Base-by-base conservation (phyloP, 1,140 invertebrate species). In the Drosophila nebulosa region DNA sequence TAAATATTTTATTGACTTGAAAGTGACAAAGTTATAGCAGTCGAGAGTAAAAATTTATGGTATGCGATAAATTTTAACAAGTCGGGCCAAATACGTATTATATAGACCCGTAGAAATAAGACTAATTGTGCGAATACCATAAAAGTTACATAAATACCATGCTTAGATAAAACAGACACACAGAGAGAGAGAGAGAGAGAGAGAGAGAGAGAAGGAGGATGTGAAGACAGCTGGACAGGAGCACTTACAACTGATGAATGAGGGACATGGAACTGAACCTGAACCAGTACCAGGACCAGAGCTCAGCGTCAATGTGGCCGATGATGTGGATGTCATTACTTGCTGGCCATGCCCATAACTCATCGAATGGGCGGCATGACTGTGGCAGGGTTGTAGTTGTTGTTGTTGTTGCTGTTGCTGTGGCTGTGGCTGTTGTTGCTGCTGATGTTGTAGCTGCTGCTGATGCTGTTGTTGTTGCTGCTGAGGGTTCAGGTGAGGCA, bases 231-330 rank as follows among this genome's bases (percentile, higher is more conserved):
- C n/a, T 51, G 55, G 35, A 3, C 30, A 14, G 53, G 50, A 46
- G 52, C 84, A 90, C 89, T 90, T 90, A 90, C 89, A 90, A 76
- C 89, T 90, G 80, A 90, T 89, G 70, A 78, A 80, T 58, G 81
- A 68, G 53, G 81, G 78, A 22, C 81, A 78, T 30, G 73, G 55
- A 27, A 50, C 69, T 39, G 78, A 46, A 46, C 16, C 56, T 65
- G 73, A 61, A 21, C 61, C 72, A n/a, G 65, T 50, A 64, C 52
- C 70, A 68, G 9, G 56, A 32, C 10, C 30, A 18, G 39, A 46
- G 9, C n/a, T 69, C 14, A 79, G 71, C 65, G 14, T 46, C 39
- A 46, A 46, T 46, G 39, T 46, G 16, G 39, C 16, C 18, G 78
- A 66, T 39, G 57, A 65, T 68, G 74, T 36, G 55, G 68, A 62